Conservation (phyloP, 1,140 invertebrate genomes). For the Tetranychus urticae region DNA sequence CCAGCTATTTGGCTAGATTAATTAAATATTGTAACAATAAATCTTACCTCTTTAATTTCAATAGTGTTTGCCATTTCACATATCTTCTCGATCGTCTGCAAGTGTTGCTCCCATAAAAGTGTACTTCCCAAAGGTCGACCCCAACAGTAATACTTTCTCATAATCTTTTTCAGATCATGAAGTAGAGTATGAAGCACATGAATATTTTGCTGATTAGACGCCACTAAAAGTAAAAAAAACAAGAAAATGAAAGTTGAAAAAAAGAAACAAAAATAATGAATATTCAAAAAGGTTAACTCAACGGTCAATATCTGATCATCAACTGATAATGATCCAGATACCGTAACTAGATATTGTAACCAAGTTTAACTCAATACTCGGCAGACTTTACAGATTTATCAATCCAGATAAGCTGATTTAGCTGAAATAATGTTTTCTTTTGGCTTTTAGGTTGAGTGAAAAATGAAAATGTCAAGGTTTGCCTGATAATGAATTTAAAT, state of each 20-base stretch:
- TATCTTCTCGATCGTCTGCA: conserved; percentile 54
- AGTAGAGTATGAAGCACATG: conserved; percentile 51
- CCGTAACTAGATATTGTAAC: too few relatives aligned
- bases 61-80: conserved; percentile 53
- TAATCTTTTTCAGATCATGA: conserved; percentile 36
- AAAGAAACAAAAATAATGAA: neutral
- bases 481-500: too few relatives aligned
- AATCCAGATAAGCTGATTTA: too few relatives aligned
- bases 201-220: conserved; percentile 63
- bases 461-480: too few relatives aligned
- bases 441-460: too few relatives aligned
- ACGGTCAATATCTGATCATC: too few relatives aligned
- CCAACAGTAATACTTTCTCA: conserved; percentile 49
- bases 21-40: neutral
- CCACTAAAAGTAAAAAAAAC: conserved; percentile 29
- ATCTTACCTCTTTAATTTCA: conserved; percentile 18
- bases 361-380: too few relatives aligned
- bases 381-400: too few relatives aligned
- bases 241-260: neutral
- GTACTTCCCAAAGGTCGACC: conserved; percentile 62
- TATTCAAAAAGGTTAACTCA: too few relatives aligned
- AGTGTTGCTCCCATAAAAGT: conserved; percentile 65
- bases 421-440: too few relatives aligned
- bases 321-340: too few relatives aligned
- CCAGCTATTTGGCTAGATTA: neutral